Base-by-base conservation (phyloP, 2,113 vertebrate genomes). In the Podarcis muralis region DNA sequence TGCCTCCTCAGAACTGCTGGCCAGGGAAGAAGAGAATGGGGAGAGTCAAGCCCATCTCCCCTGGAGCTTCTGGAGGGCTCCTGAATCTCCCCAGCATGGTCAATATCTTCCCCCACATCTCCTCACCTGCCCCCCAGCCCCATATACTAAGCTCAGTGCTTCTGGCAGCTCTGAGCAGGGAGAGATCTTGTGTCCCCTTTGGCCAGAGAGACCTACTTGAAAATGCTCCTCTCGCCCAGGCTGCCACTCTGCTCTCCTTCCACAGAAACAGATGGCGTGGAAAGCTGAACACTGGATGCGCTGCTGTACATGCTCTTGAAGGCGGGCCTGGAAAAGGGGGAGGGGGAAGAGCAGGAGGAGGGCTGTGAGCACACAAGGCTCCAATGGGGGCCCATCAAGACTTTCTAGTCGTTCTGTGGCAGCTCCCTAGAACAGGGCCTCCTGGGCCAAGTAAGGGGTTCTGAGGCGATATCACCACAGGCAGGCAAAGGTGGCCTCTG, bases 191-290 rank as follows among this genome's bases (percentile, higher is more conserved):
- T n/a, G 30, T 35, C 3, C 20, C 48, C 12, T 9, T 32, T 65
- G 37, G 4, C 53, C 37, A 9, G 15, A 25, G 40, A 27, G 84
- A 96, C 99, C 98, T 92, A 99, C 99, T 98, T 99, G 91, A 98
- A 97, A 90, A 97, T 8, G 7, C 96, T 96, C 88, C 97, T 98
- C 69, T 96, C 96, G 12, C 97, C 96, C 0, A 82, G 87, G 86
- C 15, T 85, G 0, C 0, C 37, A 27, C 76, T 23, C 89, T 93
- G 95, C 85, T 97, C 96, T 2, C 83, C 93, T 68, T 95, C 90
- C 0, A 80, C n/a, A 0, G 0, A 2, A 0, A 81, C 68, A 9
- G 89, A 91, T n/a, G 2, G 81, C 72, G 37, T 89, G 32, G 92
- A 92, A 27, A 87, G 87, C 84, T n/a, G 92, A 35, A 82, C 3